Evolutionary conservation across 2,113 vertebrate species (phyloP).

Genomic region (Chelonoidis abingdonii): DNA sequence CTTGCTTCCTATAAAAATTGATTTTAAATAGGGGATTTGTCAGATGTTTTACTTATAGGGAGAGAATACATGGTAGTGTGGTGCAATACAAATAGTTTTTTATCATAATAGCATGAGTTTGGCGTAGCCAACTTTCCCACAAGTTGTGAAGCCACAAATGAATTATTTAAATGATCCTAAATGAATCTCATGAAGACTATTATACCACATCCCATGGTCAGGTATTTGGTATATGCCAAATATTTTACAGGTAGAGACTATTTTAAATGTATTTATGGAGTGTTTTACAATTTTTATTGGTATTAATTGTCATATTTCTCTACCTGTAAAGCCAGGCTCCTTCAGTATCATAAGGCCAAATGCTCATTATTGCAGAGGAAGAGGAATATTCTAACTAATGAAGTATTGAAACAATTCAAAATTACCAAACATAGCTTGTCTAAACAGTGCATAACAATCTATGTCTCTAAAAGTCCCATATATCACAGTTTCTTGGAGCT

Average conservation of each 20-base stretch:
- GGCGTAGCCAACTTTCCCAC: neutral
- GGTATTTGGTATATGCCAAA: neutral
- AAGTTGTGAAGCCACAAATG: neutral
- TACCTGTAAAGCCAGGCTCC: slow-evolving; percentile 32
- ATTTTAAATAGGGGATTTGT: neutral
- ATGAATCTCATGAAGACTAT: slow-evolving; percentile 22
- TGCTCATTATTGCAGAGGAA: slow-evolving; percentile 66
- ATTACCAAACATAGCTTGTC: slow-evolving; percentile 47
- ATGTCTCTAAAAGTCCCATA: slow-evolving; percentile 10
- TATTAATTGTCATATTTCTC: slow-evolving; percentile 59
- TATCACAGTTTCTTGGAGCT: neutral
- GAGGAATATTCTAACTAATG: slow-evolving; percentile 55
- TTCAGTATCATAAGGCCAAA: slow-evolving; percentile 35
- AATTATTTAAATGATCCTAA: neutral
- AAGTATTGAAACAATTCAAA: slow-evolving; percentile 59
- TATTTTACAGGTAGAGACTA: neutral
- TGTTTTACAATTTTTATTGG: slow-evolving; percentile 51
- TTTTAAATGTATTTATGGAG: slow-evolving; percentile 49
- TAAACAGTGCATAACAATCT: neutral
- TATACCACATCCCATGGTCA: neutral
- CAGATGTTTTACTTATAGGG: neutral
- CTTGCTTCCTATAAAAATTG: neutral
- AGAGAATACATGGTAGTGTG: neutral
- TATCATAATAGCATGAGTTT: neutral
- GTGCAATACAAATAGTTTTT: neutral